A percentile compares a stretch with the other conserved stretches of the same genome.
Evolutionary conservation across 2,113 vertebrate genomes (phyloP).

Genomic region (Meles meles): DNA sequence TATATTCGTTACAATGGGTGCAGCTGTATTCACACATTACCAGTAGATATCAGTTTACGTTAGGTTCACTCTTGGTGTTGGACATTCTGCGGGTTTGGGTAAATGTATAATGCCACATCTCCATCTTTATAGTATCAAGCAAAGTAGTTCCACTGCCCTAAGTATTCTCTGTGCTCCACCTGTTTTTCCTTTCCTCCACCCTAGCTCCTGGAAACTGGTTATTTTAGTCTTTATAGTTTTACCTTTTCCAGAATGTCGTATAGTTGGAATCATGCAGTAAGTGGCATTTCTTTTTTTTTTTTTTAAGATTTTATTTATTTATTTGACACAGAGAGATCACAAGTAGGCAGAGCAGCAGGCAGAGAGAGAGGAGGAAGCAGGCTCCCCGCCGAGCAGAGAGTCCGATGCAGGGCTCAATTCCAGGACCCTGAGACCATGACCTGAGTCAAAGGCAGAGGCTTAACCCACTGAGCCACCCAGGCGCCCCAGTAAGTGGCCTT

Average conservation of each 20-base stretch:
- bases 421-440: too few species aligned
- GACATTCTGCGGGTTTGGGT: not conserved
- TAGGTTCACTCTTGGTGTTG: not conserved
- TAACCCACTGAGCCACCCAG: too few species aligned
- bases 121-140: not conserved
- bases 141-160: not conserved
- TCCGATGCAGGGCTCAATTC: too few species aligned
- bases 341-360: too few species aligned
- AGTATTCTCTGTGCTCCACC: not conserved
- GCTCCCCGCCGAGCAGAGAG: too few species aligned
- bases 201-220: not conserved
- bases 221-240: not conserved
- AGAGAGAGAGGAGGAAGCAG: too few species aligned
- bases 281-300: too few species aligned
- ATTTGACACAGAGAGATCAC: too few species aligned
- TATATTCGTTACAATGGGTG: not conserved
- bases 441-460: too few species aligned
- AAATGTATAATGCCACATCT: not conserved
- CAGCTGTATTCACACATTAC: not conserved
- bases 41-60: not conserved
- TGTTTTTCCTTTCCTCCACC: not conserved
- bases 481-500: not conserved
- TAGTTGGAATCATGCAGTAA: not conserved
- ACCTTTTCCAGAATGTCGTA: not conserved
- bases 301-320: too few species aligned